A percentile compares a stretch with the other conserved stretches of the same genome.
These are phyloP conservation scores for Tautogolabrus adspersus DNA, from an alignment of 2,113 vertebrate species.

Conservation along the genomic window DNA sequence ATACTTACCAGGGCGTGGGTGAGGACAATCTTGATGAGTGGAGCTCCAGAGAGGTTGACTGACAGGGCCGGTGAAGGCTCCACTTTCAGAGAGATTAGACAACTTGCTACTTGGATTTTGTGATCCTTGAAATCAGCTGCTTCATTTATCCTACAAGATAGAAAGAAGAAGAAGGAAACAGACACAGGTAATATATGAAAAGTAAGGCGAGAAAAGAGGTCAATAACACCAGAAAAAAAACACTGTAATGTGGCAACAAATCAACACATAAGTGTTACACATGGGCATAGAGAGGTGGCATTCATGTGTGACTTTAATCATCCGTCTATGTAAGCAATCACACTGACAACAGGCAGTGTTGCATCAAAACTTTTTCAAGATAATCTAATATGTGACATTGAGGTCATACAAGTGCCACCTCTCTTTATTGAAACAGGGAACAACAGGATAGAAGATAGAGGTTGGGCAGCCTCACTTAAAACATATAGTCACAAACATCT, in stretches of 20 bases:
- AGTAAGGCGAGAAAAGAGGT: not conserved
- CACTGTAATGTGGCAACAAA: slow-evolving; percentile 14
- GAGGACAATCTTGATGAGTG: slow-evolving; percentile 90
- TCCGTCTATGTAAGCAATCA: slow-evolving; percentile 45
- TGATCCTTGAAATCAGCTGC: slow-evolving; percentile 82
- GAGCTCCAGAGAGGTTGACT: slow-evolving; percentile 87
- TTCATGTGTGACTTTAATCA: slow-evolving; percentile 56
- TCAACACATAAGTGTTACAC: slow-evolving; percentile 44
- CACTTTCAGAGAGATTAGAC: slow-evolving; percentile 92
- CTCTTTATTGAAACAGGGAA: slow-evolving; percentile 16
- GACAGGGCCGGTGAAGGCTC: slow-evolving; percentile 88
- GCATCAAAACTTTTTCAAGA: slow-evolving; percentile 33
- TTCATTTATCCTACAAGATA: slow-evolving; percentile 85
- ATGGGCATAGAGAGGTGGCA: slow-evolving; percentile 40
- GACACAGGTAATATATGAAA: not conserved
- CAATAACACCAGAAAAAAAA: not conserved
- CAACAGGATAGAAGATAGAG: not conserved
- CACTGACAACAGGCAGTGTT: slow-evolving; percentile 33
- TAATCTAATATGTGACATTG: slow-evolving; percentile 56
- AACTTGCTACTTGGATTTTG: slow-evolving; percentile 88
- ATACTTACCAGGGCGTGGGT: slow-evolving; percentile 89
- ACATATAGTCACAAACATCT: slow-evolving; percentile 6
- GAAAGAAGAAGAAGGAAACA: not conserved
- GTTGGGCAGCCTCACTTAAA: not conserved
- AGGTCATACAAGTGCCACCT: slow-evolving; percentile 38